Percentiles rank a stretch among this genome's conserved stretches.
Evolutionary conservation across 2,113 vertebrate genomes (phyloP).

Genomic region (Phoenicopterus ruber): DNA sequence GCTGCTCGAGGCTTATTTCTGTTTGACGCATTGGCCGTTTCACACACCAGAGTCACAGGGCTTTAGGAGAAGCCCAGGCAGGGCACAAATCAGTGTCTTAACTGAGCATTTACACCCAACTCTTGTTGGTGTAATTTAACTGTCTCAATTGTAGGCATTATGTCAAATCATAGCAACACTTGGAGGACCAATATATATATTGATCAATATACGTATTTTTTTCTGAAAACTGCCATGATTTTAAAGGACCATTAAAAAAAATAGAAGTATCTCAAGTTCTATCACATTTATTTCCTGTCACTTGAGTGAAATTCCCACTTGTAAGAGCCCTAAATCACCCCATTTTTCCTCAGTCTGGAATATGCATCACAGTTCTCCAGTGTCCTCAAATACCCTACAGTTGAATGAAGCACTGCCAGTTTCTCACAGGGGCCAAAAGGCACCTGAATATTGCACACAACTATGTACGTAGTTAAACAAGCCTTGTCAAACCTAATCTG

Average conservation of each 20-base stretch:
- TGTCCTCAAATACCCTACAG: neutral
- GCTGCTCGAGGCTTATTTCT: neutral
- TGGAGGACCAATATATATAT: neutral
- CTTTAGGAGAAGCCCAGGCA: neutral
- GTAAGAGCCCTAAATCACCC: neutral
- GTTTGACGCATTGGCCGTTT: neutral
- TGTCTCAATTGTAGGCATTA: neutral
- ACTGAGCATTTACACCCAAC: neutral
- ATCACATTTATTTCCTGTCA: neutral
- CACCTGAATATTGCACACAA: neutral
- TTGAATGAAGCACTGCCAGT: neutral
- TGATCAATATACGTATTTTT: neutral
- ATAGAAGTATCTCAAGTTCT: neutral
- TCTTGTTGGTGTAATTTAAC: neutral
- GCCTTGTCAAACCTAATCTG: neutral
- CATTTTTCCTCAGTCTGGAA: neutral
- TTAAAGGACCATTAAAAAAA: neutral
- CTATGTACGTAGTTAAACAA: neutral
- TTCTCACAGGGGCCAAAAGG: neutral
- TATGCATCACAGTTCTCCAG: neutral
- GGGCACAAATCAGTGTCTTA: neutral
- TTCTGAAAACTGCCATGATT: neutral
- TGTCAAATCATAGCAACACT: neutral
- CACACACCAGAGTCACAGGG: neutral
- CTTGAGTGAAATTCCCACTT: neutral